Percentiles rank a stretch among this genome's conserved stretches.
Conservation (phyloP, 2,797 vertebrate genomes). For the Oreonectes daqikongensis region DNA sequence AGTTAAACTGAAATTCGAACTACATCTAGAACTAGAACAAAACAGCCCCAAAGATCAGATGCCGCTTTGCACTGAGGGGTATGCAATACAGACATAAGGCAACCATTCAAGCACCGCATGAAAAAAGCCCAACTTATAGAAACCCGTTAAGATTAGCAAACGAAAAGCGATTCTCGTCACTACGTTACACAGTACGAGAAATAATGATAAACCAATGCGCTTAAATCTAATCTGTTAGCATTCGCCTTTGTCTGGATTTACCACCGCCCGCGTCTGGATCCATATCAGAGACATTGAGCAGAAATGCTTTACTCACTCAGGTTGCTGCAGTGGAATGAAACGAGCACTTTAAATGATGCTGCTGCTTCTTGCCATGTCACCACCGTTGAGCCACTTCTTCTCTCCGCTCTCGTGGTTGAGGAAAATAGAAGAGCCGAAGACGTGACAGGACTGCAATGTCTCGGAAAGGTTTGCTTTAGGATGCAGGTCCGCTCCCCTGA, state of each 20-base stretch:
- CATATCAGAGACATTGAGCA: conserved; percentile 69
- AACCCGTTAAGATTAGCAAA: background rate
- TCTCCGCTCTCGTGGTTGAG: conserved; percentile 70
- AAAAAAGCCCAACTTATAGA: conserved; percentile 37
- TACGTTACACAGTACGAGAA: conserved; percentile 6
- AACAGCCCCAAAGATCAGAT: conserved; percentile 29
- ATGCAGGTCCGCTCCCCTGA: conserved; percentile 75
- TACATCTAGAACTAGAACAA: conserved; percentile 9
- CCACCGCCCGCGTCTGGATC: conserved; percentile 64
- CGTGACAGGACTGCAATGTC: conserved; percentile 84
- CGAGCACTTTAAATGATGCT: conserved; percentile 74
- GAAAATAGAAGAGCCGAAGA: conserved; percentile 71
- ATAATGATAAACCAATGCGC: conserved; percentile 66
- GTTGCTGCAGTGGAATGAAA: conserved; percentile 74
- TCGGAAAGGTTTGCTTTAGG: conserved; percentile 70
- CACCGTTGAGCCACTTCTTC: conserved; percentile 74
- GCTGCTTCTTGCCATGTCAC: conserved; percentile 76
- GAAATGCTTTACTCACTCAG: conserved; percentile 79
- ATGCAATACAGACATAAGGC: conserved; percentile 46
- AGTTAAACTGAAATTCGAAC: background rate
- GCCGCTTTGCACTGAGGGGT: conserved; percentile 15
- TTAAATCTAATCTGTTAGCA: conserved; percentile 74
- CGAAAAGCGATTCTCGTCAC: background rate
- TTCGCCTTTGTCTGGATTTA: conserved; percentile 70
- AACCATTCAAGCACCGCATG: conserved; percentile 49